Base-by-base conservation (phyloP, 2,113 vertebrate species). In the Natator depressus region DNA sequence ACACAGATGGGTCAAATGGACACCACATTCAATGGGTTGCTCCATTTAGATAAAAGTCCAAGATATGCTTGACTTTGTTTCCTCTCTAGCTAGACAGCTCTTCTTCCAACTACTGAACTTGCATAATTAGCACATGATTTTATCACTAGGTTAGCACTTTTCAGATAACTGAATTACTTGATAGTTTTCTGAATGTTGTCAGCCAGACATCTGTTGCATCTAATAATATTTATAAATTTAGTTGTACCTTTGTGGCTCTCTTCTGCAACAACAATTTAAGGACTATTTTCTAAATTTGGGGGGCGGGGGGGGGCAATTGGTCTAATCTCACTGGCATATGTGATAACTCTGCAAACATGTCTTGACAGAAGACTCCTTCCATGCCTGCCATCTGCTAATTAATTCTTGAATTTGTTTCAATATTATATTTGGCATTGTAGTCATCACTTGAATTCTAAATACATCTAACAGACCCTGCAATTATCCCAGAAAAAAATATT, bases 401-500 rank as follows among this genome's bases (percentile, higher is more conserved):
- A 20, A 35, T 80, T 96, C 79, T 92, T 89, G 93, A 84, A 95
- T 91, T 90, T 47, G 20, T 20, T 90, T 88, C 94, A 95, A n/a
- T 94, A 46, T 76, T 76, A 10, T 76, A 76, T 91, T 78, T 92
- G 89, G 94, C 84, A 94, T 35, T 24, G 19, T 5, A 75, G 35
- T 75, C 35, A 75, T 75, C n/a, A 46, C 22, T 25, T 42, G 24
- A 76, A 84, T 91, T 95, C 87, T 89, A 53, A 87, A 86, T 78
- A 91, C 83, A 93, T 82, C 89, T 86, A 91, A 89, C 59, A 29
- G 82, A 29, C 5, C 38, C 9, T 78, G 80, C 46, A 92, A 91
- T 97, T 94, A 94, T 55, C 80, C 76, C 46, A 80, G 38, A 35
- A 84, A 96, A 53, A 93, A 93, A 90, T 75, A 89, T 89, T 92